Evolutionary conservation across 1,140 invertebrate species (phyloP).

Genomic region (Leptinotarsa lineolata): DNA sequence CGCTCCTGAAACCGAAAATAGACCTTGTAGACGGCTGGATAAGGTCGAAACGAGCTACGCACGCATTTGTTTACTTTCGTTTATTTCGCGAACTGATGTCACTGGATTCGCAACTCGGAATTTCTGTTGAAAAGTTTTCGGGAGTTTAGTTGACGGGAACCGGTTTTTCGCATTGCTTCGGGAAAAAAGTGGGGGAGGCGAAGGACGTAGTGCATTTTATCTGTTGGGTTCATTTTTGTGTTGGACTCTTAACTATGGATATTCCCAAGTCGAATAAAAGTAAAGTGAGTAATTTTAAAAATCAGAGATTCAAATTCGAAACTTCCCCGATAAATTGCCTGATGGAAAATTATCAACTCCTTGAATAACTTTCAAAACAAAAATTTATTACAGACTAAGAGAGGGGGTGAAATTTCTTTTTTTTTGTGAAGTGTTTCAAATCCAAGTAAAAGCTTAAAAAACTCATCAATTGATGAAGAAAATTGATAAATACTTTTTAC

Average conservation of each 20-base stretch:
- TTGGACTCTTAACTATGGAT: slow-evolving; percentile 14
- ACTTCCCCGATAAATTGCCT: too few relatives aligned
- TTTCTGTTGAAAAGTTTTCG: slow-evolving; percentile 30
- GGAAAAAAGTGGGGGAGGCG: not conserved
- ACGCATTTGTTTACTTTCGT: slow-evolving; percentile 19
- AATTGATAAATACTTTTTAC: too few relatives aligned
- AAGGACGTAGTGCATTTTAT: not conserved
- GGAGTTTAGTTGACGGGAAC: slow-evolving; percentile 22
- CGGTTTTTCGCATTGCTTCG: slow-evolving; percentile 5
- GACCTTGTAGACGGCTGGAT: slow-evolving; percentile 33
- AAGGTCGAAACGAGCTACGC: slow-evolving; percentile 10
- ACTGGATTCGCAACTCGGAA: slow-evolving; percentile 30
- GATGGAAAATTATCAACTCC: too few relatives aligned
- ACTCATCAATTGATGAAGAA: too few relatives aligned
- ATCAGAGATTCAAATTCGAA: too few relatives aligned
- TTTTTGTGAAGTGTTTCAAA: too few relatives aligned
- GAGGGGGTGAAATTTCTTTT: too few relatives aligned
- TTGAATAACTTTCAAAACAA: too few relatives aligned
- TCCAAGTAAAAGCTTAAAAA: too few relatives aligned
- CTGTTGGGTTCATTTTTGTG: not conserved
- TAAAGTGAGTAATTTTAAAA: slow-evolving; percentile 13
- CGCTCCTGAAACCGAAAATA: slow-evolving; percentile 26
- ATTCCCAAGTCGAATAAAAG: slow-evolving; percentile 18
- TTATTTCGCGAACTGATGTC: slow-evolving; percentile 47
- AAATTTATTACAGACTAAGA: too few relatives aligned